Base-by-base conservation (phyloP, 2,113 vertebrate species). In the Odontophorus gujanensis region DNA sequence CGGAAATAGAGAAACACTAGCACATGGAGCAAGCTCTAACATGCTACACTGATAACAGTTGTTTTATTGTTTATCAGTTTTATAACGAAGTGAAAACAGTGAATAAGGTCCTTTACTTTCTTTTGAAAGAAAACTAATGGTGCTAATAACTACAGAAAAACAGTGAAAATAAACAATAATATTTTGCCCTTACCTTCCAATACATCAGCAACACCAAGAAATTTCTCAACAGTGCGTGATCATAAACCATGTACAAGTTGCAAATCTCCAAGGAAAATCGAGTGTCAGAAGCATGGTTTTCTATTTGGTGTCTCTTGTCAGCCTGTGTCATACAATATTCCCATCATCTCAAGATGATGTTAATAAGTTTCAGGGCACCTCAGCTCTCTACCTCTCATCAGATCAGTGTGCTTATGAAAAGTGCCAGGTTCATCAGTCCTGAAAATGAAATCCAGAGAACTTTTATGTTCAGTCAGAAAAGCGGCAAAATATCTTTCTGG, bases 191-290 rank as follows among this genome's bases (percentile, higher is more conserved):
- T 73, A 67, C 40, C 42, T 89, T 80, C 55, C 71, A 1, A 38
- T 68, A 51, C 40, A 11, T 66, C 80, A 92, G 59, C 28, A 72
- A 17, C 0, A 4, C 40, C 30, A 59, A 59, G 74, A 68, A 87
- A 55, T 81, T 81, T 94, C 43, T 77, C 78, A 87, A 45, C 51
- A 81, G 38, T 58, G 30, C 8, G 26, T 73, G 58, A 89, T 87
- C 72, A 75, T 12, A 71, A n/a, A 43, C 13, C 15, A 0, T 74
- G 75, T 47, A 59, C 32, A 71, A 83, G 47, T 36, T 87, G 63
- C 65, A 89, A 69, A 81, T 91, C 83, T 96, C 89, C 24, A 94
- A 94, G 89, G 92, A 93, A 91, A 90, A 87, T 67, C 30, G 43
- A 89, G 66, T 74, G 75, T 81, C 89, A 95, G 76, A 72, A 0